Conservation (phyloP, 2,113 vertebrate species). For the Apteryx mantelli region DNA sequence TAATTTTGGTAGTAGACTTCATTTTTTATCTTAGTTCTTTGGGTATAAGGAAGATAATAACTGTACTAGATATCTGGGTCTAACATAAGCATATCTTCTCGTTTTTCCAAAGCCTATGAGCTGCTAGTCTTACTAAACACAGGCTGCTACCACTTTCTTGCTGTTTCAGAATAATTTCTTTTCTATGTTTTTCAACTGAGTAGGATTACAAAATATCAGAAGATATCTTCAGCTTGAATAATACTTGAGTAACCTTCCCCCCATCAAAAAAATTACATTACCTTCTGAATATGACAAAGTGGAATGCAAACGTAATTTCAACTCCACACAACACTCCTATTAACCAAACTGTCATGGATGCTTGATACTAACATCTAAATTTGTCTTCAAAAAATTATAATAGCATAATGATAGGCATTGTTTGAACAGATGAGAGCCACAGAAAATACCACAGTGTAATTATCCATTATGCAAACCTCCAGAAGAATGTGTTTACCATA, state of each 20-base stretch:
- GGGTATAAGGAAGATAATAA: not conserved
- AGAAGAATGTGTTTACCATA: not conserved
- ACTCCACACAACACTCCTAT: not conserved
- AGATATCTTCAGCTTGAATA: not conserved
- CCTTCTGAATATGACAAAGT: not conserved
- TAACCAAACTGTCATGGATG: not conserved
- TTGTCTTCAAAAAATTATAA: conserved; percentile 33
- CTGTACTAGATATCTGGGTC: not conserved
- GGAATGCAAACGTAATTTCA: not conserved
- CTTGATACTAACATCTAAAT: not conserved
- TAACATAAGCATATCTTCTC: not conserved
- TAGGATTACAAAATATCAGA: not conserved
- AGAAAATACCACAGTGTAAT: not conserved
- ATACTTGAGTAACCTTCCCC: not conserved
- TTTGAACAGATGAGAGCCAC: not conserved
- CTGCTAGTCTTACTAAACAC: not conserved
- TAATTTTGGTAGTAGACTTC: not conserved
- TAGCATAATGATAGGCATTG: not conserved
- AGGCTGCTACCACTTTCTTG: not conserved
- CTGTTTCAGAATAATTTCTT: not conserved
- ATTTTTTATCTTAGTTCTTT: not conserved
- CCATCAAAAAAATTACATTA: not conserved
- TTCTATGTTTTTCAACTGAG: not conserved
- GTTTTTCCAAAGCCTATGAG: not conserved
- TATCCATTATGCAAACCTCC: conserved; percentile 6